Percentiles rank a stretch among this genome's conserved stretches.
Conservation (phyloP, 2,797 vertebrate genomes). For the Acipenser ruthenus region DNA sequence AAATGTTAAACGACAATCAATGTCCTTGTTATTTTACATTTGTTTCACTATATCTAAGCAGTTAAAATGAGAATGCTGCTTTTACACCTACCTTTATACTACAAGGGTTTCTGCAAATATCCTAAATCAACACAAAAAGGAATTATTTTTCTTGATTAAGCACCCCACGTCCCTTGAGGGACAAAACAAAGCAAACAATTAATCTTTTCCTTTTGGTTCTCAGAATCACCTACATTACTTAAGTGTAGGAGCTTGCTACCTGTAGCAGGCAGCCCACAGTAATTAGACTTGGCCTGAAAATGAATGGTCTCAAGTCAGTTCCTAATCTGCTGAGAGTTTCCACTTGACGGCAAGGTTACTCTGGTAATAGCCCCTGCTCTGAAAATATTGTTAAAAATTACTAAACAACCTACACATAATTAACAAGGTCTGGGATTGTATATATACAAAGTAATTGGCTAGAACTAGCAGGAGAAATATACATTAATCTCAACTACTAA, state of each 20-base stretch:
- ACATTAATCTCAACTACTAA: slow-evolving; percentile 80
- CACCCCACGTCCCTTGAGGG: slow-evolving; percentile 78
- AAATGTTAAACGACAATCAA: slow-evolving; percentile 56
- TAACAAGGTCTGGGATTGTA: slow-evolving; percentile 77
- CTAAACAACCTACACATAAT: slow-evolving; percentile 71
- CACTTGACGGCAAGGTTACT: slow-evolving; percentile 59
- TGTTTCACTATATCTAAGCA: slow-evolving; percentile 48
- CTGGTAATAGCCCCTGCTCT: slow-evolving; percentile 64
- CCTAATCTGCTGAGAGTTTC: slow-evolving; percentile 63
- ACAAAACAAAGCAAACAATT: slow-evolving; percentile 90
- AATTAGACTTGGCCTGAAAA: slow-evolving; percentile 76
- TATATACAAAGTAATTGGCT: slow-evolving; percentile 76
- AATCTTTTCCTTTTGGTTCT: slow-evolving; percentile 90
- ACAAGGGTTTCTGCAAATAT: slow-evolving; percentile 72
- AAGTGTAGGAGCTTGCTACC: slow-evolving; percentile 59
- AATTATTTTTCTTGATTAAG: slow-evolving; percentile 99
- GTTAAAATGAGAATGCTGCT: slow-evolving; percentile 50
- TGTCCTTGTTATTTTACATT: slow-evolving; percentile 48
- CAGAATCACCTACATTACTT: slow-evolving; percentile 58
- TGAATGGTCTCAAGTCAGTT: slow-evolving; percentile 63
- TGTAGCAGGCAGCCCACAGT: slow-evolving; percentile 73
- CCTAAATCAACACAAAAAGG: slow-evolving; percentile 69
- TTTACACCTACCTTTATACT: slow-evolving; percentile 41
- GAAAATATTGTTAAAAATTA: slow-evolving; percentile 63
- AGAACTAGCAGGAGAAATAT: slow-evolving; percentile 74